Percentiles rank a stretch among this genome's conserved stretches.
These are phyloP conservation scores for Micronycteris hirsuta DNA, from an alignment of 2,113 vertebrate genomes.

Conservation along the genomic window DNA sequence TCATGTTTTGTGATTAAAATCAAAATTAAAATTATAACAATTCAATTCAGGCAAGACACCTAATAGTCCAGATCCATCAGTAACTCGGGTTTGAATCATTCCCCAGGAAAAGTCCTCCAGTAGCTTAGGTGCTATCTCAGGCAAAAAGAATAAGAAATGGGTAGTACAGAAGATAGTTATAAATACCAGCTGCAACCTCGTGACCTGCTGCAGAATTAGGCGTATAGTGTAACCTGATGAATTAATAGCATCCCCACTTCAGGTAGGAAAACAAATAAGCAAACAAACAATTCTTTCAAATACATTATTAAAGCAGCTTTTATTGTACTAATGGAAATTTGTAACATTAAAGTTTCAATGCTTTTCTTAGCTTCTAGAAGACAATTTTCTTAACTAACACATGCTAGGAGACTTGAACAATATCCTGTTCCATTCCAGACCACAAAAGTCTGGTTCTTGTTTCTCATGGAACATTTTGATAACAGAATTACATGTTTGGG, in stretches of 20 bases:
- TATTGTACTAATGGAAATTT: constrained; percentile 73
- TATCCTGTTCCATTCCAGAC: constrained; percentile 72
- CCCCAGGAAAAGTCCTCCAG: background rate
- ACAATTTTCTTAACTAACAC: constrained; percentile 73
- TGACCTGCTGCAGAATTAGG: background rate
- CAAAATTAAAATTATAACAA: background rate
- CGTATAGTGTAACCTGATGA: background rate
- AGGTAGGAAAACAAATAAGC: constrained; percentile 68
- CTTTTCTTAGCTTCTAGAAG: constrained; percentile 74
- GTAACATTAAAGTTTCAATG: constrained; percentile 69
- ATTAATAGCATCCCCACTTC: constrained; percentile 59
- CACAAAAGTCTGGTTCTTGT: constrained; percentile 76
- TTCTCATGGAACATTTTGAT: constrained; percentile 78
- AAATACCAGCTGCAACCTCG: background rate
- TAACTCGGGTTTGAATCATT: background rate
- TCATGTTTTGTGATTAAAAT: background rate
- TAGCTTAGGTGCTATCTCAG: background rate
- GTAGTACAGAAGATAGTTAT: background rate
- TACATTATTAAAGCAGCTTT: constrained; percentile 60
- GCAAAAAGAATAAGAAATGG: background rate
- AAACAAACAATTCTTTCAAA: constrained; percentile 66
- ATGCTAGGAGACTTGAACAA: constrained; percentile 61
- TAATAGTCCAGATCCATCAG: background rate
- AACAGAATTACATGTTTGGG: constrained; percentile 80
- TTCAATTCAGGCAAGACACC: background rate